phyloP scores from a whole-genome alignment of 2,888 invertebrate species.

The Poecilus cupreus region DNA sequence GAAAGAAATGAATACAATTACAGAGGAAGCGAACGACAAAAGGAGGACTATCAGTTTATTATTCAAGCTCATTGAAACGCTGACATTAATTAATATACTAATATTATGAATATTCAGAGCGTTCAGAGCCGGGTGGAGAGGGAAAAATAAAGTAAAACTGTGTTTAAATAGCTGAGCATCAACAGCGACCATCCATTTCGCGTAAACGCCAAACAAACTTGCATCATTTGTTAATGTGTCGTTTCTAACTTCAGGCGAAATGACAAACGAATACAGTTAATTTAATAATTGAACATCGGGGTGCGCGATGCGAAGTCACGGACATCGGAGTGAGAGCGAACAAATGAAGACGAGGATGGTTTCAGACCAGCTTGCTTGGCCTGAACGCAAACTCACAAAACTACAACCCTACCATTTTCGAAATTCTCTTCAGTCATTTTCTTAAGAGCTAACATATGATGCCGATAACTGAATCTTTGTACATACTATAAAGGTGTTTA shows the following conservation, averaged over 20 bases:
- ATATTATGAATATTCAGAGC: conserved; percentile 18
- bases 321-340: conserved; percentile 11
- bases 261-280: conserved; percentile 54
- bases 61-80: background rate
- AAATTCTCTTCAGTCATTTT: too few species aligned
- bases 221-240: conserved; percentile 53
- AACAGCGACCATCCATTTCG: conserved; percentile 33
- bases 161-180: conserved; percentile 40
- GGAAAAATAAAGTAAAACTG: conserved; percentile 2
- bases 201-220: conserved; percentile 48
- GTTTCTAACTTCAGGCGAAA: conserved; percentile 36
- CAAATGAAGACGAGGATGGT: conserved; percentile 10
- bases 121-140: background rate
- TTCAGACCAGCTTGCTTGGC: background rate
- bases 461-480: too few species aligned
- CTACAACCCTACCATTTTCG: too few species aligned
- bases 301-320: conserved; percentile 47
- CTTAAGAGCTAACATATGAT: too few species aligned
- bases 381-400: background rate
- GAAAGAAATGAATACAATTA: too few species aligned
- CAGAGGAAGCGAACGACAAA: too few species aligned
- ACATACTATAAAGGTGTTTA: too few species aligned
- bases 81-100: conserved; percentile 1
- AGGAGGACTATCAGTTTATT: background rate
- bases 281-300: conserved; percentile 55